Evolutionary conservation across 1,140 invertebrate genomes (phyloP), one percentile per base, ranked within the genome.

Genomic region (Aphaenogaster rudis): DNA sequence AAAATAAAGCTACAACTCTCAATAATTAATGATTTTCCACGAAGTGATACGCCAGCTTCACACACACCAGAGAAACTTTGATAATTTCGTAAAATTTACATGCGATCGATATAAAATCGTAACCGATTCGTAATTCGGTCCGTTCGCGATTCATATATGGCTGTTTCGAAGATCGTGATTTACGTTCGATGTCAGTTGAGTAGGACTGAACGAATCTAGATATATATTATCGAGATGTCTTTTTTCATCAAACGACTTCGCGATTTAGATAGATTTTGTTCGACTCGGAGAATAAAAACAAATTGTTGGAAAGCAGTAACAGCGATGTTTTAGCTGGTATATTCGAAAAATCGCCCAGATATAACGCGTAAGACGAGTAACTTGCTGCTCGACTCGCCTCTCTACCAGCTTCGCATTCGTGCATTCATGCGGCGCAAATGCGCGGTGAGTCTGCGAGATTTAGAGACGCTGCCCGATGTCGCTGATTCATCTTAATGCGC

Each of bases 401-500:
- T 74, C 28, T 5, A 33, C 11, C 7, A 6, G 42, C 45, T 13
- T 45, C 28, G 54, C 39, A 21, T 80, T 80, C 61, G 64, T 17
- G 76, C 48, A 69, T 33, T 66, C 77, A 39, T 28, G 77, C n/a
- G 28, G 21, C 67, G 42, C 80, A 39, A 82, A 82, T 61, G 80
- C 42, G 17, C 52, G 28, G 50, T 82, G 80, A 84, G 42, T 76
- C 39, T 76, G 80, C 69, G 6, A 48, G 33, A 63, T 84, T 61
- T 28, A 17, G 33, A 50, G 54, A 48, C 4, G 42, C 80, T 50
- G 42, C 21, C 64, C n/a, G 39, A 61, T 48, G 69, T 33, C 71
- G 69, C 80, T 61, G 80, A 82, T 82, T 82, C 80, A 82, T 72
- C 79, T 48, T 36, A n/a, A 82, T 82, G 66, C 66, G 52, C 21